phyloP scores from a whole-genome alignment of 2,797 vertebrate species.

The Erpetoichthys calabaricus region DNA sequence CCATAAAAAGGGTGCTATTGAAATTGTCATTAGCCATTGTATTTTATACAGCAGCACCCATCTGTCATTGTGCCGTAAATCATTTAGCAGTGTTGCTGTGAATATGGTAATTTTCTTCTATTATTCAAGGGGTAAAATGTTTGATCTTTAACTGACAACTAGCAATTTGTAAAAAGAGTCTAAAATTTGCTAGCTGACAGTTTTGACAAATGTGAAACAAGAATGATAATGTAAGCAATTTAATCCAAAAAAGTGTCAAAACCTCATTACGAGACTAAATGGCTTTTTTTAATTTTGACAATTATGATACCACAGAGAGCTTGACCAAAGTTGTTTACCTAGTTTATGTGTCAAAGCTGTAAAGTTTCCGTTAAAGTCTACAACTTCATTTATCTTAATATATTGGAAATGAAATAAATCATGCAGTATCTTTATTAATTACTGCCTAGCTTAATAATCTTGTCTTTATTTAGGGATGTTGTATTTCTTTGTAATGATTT shows the following conservation, averaged over 20 bases:
- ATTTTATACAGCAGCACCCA: constrained; percentile 7
- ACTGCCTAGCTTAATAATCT: no score
- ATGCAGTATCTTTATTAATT: no score
- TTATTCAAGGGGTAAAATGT: constrained; percentile 15
- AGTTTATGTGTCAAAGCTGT: no score
- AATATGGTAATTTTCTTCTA: constrained; percentile 19
- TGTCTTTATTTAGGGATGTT: no score
- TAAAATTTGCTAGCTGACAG: constrained; percentile 5
- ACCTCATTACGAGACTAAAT: constrained; percentile 5
- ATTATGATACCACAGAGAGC: no score
- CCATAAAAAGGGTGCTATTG: neutral
- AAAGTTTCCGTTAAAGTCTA: no score
- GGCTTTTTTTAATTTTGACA: neutral
- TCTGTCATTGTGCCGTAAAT: constrained; percentile 11
- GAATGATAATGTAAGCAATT: neutral
- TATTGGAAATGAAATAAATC: no score
- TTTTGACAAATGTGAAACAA: constrained; percentile 7
- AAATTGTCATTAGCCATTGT: neutral
- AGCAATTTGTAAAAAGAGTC: constrained; percentile 12
- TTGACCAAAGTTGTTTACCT: no score
- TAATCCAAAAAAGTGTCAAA: neutral
- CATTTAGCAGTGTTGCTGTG: constrained; percentile 6
- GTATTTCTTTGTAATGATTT: no score
- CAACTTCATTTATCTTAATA: no score
- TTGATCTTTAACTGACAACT: constrained; percentile 18